Conservation (phyloP, 2,113 vertebrate species). For the Rhinichthys klamathensis region DNA sequence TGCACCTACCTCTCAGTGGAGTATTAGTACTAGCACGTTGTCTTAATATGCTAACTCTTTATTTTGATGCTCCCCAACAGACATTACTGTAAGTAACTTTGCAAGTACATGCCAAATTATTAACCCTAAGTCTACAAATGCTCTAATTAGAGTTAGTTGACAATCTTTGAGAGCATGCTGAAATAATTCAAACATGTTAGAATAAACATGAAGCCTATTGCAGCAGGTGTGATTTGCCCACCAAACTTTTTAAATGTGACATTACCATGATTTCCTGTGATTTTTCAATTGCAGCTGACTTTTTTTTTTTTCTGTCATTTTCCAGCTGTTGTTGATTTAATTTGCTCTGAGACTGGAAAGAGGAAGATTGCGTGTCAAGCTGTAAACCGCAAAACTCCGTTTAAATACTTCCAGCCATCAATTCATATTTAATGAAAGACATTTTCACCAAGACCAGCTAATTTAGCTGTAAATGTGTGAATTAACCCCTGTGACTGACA, state of each 20-base stretch:
- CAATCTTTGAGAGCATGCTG: not conserved
- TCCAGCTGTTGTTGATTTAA: slow-evolving; percentile 10
- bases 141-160: no score
- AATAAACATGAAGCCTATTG: not conserved
- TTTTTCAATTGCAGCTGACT: not conserved
- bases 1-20: no score
- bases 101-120: no score
- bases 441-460: slow-evolving; percentile 1
- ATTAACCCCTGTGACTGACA: not conserved
- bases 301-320: no score
- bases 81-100: no score
- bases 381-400: not conserved
- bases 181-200: not conserved
- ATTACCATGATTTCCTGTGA: not conserved
- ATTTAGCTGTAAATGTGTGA: slow-evolving; percentile 17
- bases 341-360: not conserved
- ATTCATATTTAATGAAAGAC: not conserved
- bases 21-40: no score
- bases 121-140: no score
- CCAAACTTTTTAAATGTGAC: not conserved
- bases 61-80: no score
- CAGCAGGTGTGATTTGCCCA: not conserved
- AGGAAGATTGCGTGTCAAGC: not conserved
- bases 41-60: no score
- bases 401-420: not conserved